Evolutionary conservation across 2,888 invertebrate genomes (phyloP), one percentile per base, ranked within the genome.

Genomic region (Timandra comae): DNA sequence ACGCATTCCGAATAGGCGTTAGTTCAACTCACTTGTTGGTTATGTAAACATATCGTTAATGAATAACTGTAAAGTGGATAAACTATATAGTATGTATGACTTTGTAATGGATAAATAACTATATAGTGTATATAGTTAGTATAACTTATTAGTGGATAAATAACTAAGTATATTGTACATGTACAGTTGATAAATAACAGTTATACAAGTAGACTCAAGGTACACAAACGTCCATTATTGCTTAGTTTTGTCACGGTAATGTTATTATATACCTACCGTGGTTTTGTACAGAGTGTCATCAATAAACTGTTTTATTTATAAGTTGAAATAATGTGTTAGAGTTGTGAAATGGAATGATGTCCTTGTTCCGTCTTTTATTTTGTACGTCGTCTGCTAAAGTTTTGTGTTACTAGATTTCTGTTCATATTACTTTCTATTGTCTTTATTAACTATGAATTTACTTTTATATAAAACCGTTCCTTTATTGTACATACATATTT

Each of bases 231-330:
- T 20, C 19, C 10, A 24, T 24, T 24, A 24, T 24, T 24, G 11
- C 10, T 24, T 24, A 24, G 24, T 24, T 9, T 6, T 10, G 11
- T 10, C n/a, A n/a, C n/a, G n/a, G n/a, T n/a, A n/a, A n/a, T n/a
- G n/a, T n/a, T n/a, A n/a, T n/a, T n/a, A n/a, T n/a, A n/a, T n/a
- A n/a, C n/a, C n/a, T n/a, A n/a, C n/a, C n/a, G n/a, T n/a, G n/a
- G n/a, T n/a, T n/a, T n/a, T n/a, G n/a, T n/a, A n/a, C n/a, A n/a
- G 11, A 10, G 54, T 61, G 51, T 52, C 47, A 51, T 53, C 63
- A 44, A 70, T 75, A 73, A 71, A 69, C 68, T 57, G 62, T 46
- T 63, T 63, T 63, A 70, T 66, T 63, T 63, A 63, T 63, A 62
- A 59, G 54, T 49, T 46, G 52, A 56, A 61, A 62, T 64, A 62